A percentile compares a stretch with the other conserved stretches of the same genome.
These are phyloP conservation scores for Takifugu ocellatus DNA, from an alignment of 2,797 vertebrate species.

Conservation along the genomic window DNA sequence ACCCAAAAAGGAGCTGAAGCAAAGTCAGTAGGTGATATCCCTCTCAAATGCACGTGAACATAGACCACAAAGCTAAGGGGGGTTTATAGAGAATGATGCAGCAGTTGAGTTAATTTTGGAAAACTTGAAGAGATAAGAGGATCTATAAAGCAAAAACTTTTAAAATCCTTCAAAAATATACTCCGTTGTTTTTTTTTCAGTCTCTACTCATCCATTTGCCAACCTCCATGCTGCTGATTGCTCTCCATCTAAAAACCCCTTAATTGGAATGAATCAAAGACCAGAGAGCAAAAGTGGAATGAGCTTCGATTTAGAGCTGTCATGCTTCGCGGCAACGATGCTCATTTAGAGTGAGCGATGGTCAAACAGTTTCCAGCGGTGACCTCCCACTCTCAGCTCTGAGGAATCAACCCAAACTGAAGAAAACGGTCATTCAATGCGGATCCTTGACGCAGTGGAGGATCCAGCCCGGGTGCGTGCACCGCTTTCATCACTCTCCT, in stretches of 20 bases:
- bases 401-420: constrained; percentile 31
- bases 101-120: not conserved
- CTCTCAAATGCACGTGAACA: no score
- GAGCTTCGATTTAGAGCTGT: constrained; percentile 65
- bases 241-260: constrained; percentile 59
- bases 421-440: constrained; percentile 46
- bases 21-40: no score
- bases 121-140: not conserved
- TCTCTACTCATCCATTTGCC: constrained; percentile 36
- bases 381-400: constrained; percentile 35
- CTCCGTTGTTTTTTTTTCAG: constrained; percentile 35
- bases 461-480: constrained; percentile 11
- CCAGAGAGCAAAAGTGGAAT: constrained; percentile 63
- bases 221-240: constrained; percentile 56
- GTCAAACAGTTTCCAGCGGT: constrained; percentile 54
- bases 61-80: no score
- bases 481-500: constrained; percentile 2
- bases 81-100: no score
- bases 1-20: no score
- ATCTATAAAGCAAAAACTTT: no score
- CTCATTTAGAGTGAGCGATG: constrained; percentile 64
- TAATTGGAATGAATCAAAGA: constrained; percentile 68
- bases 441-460: constrained; percentile 19
- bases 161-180: constrained; percentile 39
- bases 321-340: constrained; percentile 70